These are phyloP conservation scores for Eurytoma californica DNA, from an alignment of 2,888 invertebrate species.

Conservation along the genomic window DNA sequence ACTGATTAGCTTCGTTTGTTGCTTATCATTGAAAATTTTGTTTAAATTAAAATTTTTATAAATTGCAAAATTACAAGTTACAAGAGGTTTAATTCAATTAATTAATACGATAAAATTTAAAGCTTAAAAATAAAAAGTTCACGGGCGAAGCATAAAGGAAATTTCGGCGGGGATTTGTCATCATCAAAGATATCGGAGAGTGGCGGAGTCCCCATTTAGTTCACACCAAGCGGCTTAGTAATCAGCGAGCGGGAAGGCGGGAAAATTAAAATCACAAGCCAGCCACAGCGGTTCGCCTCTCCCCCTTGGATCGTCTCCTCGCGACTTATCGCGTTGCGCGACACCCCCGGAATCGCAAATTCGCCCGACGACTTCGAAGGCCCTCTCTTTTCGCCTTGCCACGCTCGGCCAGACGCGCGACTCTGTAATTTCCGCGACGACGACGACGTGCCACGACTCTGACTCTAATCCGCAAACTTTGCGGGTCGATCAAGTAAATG, in stretches of 20 bases:
- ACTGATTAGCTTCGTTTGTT: too few species aligned
- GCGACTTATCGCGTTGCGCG: conserved; percentile 7
- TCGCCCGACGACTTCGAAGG: conserved; percentile 6
- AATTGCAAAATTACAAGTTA: too few species aligned
- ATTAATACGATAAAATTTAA: too few species aligned
- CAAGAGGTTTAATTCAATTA: too few species aligned
- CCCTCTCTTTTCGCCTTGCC: conserved; percentile 19
- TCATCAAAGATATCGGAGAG: conserved; percentile 31
- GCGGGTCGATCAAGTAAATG: too few species aligned
- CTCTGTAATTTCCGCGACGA: conserved; percentile 19
- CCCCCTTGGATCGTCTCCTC: conserved; percentile 19
- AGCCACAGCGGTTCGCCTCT: not conserved
- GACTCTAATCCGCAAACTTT: too few species aligned
- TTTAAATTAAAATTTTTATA: too few species aligned
- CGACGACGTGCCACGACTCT: too few species aligned
- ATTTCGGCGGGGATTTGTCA: conserved; percentile 15
- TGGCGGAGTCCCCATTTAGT: not conserved
- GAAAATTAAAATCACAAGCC: conserved; percentile 49
- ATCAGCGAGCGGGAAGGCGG: conserved; percentile 26
- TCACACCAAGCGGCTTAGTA: conserved; percentile 39
- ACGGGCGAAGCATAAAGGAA: not conserved
- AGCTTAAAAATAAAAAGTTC: too few species aligned
- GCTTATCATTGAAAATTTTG: too few species aligned
- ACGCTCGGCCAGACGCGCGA: not conserved
- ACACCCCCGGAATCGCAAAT: conserved; percentile 42